Conservation (phyloP, 92 coral and sea anemone genomes). For the Phenganax stokvisi region DNA sequence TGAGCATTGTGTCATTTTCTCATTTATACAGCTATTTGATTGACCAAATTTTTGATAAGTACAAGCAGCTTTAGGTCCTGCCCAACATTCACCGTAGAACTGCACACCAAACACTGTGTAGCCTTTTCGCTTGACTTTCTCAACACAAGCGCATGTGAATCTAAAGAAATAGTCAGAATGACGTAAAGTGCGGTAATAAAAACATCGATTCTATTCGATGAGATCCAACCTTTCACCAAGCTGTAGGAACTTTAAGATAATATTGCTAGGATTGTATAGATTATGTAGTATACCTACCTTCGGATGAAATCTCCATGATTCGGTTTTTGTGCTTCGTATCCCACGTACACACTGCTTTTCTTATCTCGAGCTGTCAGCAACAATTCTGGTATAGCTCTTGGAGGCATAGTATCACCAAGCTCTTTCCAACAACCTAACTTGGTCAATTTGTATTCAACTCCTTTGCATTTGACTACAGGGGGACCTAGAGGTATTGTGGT, state of each 20-base stretch:
- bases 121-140: background rate
- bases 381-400: slow-evolving; percentile 13
- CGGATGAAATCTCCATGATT: background rate
- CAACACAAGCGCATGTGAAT: slow-evolving; percentile 28
- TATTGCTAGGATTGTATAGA: no score
- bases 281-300: slow-evolving; percentile 1
- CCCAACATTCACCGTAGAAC: slow-evolving; percentile 41
- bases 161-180: background rate
- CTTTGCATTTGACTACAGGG: background rate
- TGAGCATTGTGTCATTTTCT: slow-evolving; percentile 1
- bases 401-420: background rate
- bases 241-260: background rate
- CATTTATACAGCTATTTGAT: slow-evolving; percentile 26
- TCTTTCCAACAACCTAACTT: slow-evolving; percentile 20
- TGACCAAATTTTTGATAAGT: slow-evolving; percentile 20
- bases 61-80: slow-evolving; percentile 32
- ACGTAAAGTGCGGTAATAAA: no score
- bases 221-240: background rate
- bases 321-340: slow-evolving; percentile 8
- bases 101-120: slow-evolving; percentile 37
- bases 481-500: slow-evolving; percentile 9
- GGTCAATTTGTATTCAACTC: slow-evolving; percentile 6
- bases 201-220: background rate
- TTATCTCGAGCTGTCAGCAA: slow-evolving; percentile 34
- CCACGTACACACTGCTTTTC: slow-evolving; percentile 2